These are phyloP conservation scores for Xiphydria camelus DNA, from an alignment of 2,888 invertebrate genomes.

Conservation along the genomic window DNA sequence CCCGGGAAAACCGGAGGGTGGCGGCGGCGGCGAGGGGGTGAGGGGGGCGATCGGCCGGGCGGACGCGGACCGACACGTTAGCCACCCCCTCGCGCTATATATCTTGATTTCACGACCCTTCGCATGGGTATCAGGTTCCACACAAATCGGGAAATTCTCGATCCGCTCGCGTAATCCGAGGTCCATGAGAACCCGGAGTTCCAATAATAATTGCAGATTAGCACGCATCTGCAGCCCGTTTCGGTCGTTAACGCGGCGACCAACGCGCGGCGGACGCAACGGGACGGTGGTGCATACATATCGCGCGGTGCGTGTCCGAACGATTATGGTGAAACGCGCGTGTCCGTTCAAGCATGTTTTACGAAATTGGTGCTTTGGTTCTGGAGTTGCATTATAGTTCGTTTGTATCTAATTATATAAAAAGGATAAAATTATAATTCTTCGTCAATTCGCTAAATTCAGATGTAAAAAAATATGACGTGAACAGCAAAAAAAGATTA, in stretches of 20 bases:
- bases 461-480: too few relatives aligned
- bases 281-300: too few relatives aligned
- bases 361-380: too few relatives aligned
- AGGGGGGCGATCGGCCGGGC: slow-evolving; percentile 3
- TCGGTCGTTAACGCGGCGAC: slow-evolving; percentile 39
- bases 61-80: slow-evolving; percentile 8
- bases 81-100: slow-evolving; percentile 41
- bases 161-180: slow-evolving; percentile 17
- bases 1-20: slow-evolving; percentile 11
- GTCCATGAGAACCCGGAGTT: slow-evolving; percentile 15
- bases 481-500: too few relatives aligned
- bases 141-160: slow-evolving; percentile 54
- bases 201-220: slow-evolving; percentile 51
- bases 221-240: slow-evolving; percentile 49
- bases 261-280: too few relatives aligned
- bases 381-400: too few relatives aligned
- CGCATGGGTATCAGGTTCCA: slow-evolving; percentile 56
- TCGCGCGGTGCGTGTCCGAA: too few relatives aligned
- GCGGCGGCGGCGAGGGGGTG: slow-evolving; percentile 6
- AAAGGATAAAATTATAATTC: too few relatives aligned
- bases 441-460: too few relatives aligned
- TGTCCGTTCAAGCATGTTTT: too few relatives aligned
- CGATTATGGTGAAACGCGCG: too few relatives aligned
- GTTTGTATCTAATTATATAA: too few relatives aligned
- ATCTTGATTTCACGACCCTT: slow-evolving; percentile 57